These are phyloP conservation scores for Salarias fasciatus DNA, from an alignment of 2,797 vertebrate genomes.

Conservation along the genomic window DNA sequence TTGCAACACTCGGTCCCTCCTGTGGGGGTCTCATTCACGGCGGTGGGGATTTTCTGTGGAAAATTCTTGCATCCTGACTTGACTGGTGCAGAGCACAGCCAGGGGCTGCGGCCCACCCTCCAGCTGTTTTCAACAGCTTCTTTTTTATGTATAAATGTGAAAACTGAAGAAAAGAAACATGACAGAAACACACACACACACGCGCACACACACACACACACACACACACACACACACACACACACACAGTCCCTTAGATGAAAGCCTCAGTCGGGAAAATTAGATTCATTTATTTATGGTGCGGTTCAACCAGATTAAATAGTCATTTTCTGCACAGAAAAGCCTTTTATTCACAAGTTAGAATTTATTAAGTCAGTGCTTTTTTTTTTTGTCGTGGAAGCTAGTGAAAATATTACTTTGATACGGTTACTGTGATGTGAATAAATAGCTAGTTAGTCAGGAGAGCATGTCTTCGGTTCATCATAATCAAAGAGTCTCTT, in stretches of 20 bases:
- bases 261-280: background rate
- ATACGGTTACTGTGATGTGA: no score
- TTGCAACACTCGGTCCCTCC: constrained; percentile 2
- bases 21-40: background rate
- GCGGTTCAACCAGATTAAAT: background rate
- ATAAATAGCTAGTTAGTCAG: no score
- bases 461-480: no score
- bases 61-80: background rate
- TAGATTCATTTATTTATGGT: constrained; percentile 9
- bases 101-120: constrained; percentile 8
- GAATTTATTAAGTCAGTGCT: no score
- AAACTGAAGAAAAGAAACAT: constrained; percentile 4
- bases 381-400: no score
- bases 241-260: background rate
- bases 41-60: background rate
- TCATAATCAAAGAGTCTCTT: no score
- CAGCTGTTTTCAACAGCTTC: constrained; percentile 24
- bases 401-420: no score
- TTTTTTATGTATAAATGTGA: constrained; percentile 34
- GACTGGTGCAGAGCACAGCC: background rate
- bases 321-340: no score
- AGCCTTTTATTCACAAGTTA: no score
- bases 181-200: no score
- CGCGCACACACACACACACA: no score
- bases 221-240: no score